Evolutionary conservation across 2,888 invertebrate species (phyloP), one percentile per base, ranked within the genome.

Genomic region (Thereva nobilitata): DNA sequence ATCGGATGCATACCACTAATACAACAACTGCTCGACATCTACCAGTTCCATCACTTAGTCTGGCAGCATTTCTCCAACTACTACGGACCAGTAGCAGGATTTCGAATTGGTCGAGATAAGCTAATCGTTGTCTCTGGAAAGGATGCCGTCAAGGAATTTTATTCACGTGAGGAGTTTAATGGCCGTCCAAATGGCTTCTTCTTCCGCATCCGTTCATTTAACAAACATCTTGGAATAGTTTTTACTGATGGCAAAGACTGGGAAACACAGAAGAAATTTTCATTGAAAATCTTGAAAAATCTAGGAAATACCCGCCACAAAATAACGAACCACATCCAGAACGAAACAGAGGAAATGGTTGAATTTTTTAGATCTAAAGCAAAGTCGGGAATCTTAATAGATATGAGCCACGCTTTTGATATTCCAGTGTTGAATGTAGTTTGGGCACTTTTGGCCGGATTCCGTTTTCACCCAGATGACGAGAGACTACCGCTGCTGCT

Each of bases 141-240:
- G 47, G 84, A 86, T 65, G 84, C 87, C 55, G 84, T 88, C 4
- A 84, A 84, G 50, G 85, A 87, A 75, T 85, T 86, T 5, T 83
- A 89, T 50, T 82, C 82, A 1, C 82, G 83, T 7, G 86, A 86
- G 12, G 87, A 87, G 68, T 89, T 89, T 72, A 87, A 88, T 73
- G 89, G 88, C 0, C 82, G 91, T 67, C 90, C 90, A 0, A 85
- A 88, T 72, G 89, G 86, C 38, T 90, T 89, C 75, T 88, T 90
- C 74, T 85, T 88, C 72, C 82, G 85, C 70, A 77, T 89, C 67
- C 82, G 90, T 66, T 85, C 89, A 37, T 86, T 88, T 69, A 89
- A 89, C 10, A 85, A 87, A 76, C 82, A 86, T 77, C 79, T 85
- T 71, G 91, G 91, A 1, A 83, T 90, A 23, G 85, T 90, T 2